Base-by-base conservation (phyloP, 2,888 invertebrate genomes). In the Apotomis turbidana region DNA sequence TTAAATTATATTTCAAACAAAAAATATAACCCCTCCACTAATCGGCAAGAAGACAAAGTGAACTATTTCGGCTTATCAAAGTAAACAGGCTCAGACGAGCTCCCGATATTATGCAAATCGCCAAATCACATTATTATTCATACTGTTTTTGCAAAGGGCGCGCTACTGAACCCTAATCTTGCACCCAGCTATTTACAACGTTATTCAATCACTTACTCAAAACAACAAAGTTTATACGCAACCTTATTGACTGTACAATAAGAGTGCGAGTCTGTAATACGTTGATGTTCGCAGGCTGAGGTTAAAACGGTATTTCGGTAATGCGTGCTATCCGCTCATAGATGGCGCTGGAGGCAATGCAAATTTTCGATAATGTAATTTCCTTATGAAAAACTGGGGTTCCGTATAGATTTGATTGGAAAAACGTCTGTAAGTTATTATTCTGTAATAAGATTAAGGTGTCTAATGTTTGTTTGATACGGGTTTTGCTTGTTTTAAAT, bases 401-500 rank as follows among this genome's bases (percentile, higher is more conserved):
- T 83, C 75, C 77, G 75, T 75, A 77, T 68, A 85, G 87, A 88
- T 90, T 87, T 88, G 90, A 91, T 91, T 90, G 89, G 84, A 82
- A 92, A 90, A 92, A 90, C 90, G 90, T 90, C 87, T 88, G 87
- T 88, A 90, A 91, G 90, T 88, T 89, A 90, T 90, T 89, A 91
- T 88, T 88, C 87, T 85, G 84, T 90, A 89, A 91, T 89, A 88
- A 91, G 91, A 92, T 91, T 91, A 91, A 85, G 91, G 88, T 87
- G 88, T 82, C 89, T 91, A 91, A 91, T 90, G 90, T 88, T 80
- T 84, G 77, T 92, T 90, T 90, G 87, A 91, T 91, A 80, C 81
- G 81, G 84, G 81, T 80, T 81, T 62, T 68, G 71, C 74, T 68
- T 70, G 79, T 80, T 78, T 79, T 77, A 78, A 78, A 71, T 78